phyloP scores from a whole-genome alignment of 1,140 invertebrate genomes.

The Oncopodura yosiiana region DNA sequence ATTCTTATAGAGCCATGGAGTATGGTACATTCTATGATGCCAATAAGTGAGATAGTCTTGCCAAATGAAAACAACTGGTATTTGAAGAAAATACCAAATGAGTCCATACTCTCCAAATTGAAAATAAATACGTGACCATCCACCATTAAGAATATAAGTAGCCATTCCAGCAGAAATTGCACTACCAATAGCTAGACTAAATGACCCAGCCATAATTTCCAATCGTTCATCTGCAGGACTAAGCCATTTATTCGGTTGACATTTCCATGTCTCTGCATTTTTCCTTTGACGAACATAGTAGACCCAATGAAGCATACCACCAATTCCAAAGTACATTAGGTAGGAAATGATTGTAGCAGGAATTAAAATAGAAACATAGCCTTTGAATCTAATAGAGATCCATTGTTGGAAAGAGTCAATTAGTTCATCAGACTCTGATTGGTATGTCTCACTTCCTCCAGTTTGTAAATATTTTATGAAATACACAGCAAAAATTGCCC shows the following conservation, averaged over 20 bases:
- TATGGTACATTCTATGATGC: slow-evolving; percentile 56
- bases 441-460: slow-evolving; percentile 27
- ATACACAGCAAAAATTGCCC: slow-evolving; percentile 52
- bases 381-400: slow-evolving; percentile 23
- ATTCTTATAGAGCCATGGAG: slow-evolving; percentile 55
- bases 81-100: slow-evolving; percentile 55
- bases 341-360: slow-evolving; percentile 46
- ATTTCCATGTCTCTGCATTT: slow-evolving; percentile 57
- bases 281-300: slow-evolving; percentile 53
- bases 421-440: slow-evolving; percentile 29
- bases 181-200: slow-evolving; percentile 49
- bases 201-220: slow-evolving; percentile 54
- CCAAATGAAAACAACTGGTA: slow-evolving; percentile 53
- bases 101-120: slow-evolving; percentile 52
- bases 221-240: slow-evolving; percentile 54
- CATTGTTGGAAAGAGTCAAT: slow-evolving; percentile 28
- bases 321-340: slow-evolving; percentile 49
- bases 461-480: slow-evolving; percentile 44
- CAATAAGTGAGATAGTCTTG: slow-evolving; percentile 59
- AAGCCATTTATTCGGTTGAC: slow-evolving; percentile 59
- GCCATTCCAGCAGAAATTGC: slow-evolving; percentile 49
- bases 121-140: slow-evolving; percentile 55
- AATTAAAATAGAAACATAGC: slow-evolving; percentile 38
- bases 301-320: slow-evolving; percentile 59
- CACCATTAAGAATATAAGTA: slow-evolving; percentile 56